Base-by-base conservation (phyloP, 2,888 invertebrate species). In the Andrena flavipes region DNA sequence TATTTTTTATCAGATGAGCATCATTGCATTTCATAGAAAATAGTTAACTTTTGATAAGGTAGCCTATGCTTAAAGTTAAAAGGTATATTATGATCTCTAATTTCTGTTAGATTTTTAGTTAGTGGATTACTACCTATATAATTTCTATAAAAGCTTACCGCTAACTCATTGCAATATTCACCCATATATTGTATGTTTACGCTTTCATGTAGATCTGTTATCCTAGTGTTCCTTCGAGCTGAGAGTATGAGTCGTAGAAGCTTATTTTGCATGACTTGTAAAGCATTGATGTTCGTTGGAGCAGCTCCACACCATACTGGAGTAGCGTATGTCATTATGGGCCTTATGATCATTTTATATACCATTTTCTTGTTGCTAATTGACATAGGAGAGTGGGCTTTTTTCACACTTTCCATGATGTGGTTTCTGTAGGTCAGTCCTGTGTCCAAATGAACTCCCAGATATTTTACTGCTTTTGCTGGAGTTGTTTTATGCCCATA, bases 321-420 rank as follows among this genome's bases (percentile, higher is more conserved):
- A 20, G 87, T 84, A 0, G 88, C 90, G 64, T 90, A 91, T 16
- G 83, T 79, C 7, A 88, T 60, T 7, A 87, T 87, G 0, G 88
- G 88, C 72, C 87, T 77, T 3, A 89, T 62, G 7, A 89, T 74
- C 67, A 82, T 79, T 74, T 78, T 89, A 23, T 91, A 91, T 16
- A 91, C 84, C 23, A 89, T 16, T 77, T 73, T 81, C 81, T 91
- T 90, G 26, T 91, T 91, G 1, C 49, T 48, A 29, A 7, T 65
- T 20, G 69, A 20, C 1, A 70, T 10, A 8, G 48, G 1, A 3
- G 86, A 87, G 6, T 84, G 76, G 1, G 78, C 71, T 85, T 89
- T 90, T 62, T 63, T 74, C 0, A 84, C 59, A 0, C 30, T 69
- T 74, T 87, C 67, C 10, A 79, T 84, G 0, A 84, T 86, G 30